Percentiles rank a stretch among this genome's conserved stretches.
Conservation (phyloP, 2,888 invertebrate species). For the Hydraecia micacea region DNA sequence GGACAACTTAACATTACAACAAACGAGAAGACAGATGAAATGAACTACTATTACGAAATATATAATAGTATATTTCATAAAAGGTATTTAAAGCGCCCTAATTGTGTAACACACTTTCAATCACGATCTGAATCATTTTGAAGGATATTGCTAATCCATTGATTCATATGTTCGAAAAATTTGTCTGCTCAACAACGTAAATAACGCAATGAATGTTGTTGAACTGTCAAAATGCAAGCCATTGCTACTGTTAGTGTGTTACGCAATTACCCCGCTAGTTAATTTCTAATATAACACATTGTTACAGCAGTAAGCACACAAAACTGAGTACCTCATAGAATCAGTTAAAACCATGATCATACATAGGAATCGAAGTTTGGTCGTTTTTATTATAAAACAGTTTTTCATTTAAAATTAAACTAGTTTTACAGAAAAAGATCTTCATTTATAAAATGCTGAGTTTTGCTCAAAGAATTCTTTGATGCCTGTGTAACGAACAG, state of each 20-base stretch:
- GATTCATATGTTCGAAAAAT: background rate
- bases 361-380: conserved; percentile 54
- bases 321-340: conserved; percentile 30
- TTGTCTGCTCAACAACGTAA: background rate
- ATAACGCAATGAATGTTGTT: background rate
- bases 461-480: no score
- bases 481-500: no score
- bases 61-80: background rate
- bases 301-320: background rate
- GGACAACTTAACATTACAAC: background rate
- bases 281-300: background rate
- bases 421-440: background rate
- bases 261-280: background rate
- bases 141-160: background rate
- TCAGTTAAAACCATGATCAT: conserved; percentile 8
- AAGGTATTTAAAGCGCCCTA: background rate
- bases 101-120: background rate
- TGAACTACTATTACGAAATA: conserved; percentile 27
- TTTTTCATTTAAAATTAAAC: background rate
- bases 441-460: no score
- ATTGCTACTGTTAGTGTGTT: background rate
- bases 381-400: conserved; percentile 42
- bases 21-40: background rate
- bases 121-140: background rate
- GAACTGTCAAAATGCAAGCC: background rate